phyloP scores from a whole-genome alignment of 2,113 vertebrate species.

The Macaca mulatta region DNA sequence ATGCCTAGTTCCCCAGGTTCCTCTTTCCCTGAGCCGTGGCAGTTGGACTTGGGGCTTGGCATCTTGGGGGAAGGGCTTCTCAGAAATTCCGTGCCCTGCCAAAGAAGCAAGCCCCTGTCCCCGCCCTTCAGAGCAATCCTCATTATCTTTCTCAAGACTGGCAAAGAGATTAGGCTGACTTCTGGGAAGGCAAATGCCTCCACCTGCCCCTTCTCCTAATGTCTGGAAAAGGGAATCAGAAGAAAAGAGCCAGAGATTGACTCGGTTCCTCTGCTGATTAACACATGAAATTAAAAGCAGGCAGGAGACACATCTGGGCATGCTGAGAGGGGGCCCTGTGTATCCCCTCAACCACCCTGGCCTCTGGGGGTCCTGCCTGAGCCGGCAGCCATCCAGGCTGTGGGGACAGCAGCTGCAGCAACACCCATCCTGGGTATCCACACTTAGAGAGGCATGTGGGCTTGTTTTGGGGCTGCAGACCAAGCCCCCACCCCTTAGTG shows the following conservation, averaged over 20 bases:
- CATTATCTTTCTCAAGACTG: slow-evolving; percentile 75
- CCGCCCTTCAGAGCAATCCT: slow-evolving; percentile 36
- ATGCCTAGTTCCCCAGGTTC: neutral
- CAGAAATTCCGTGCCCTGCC: neutral
- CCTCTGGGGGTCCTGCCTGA: neutral
- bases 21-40: neutral
- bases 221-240: neutral
- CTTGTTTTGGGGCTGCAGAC: neutral
- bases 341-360: neutral
- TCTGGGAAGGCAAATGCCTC: slow-evolving; percentile 69
- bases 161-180: slow-evolving; percentile 71
- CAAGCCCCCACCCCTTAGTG: neutral
- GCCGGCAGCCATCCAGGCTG: neutral
- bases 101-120: neutral
- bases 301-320: slow-evolving; percentile 75
- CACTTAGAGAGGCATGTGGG: neutral
- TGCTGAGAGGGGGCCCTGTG: neutral
- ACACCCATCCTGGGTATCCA: neutral
- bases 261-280: neutral
- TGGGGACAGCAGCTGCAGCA: neutral
- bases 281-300: slow-evolving; percentile 76
- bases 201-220: neutral
- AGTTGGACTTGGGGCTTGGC: neutral
- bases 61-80: neutral
- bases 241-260: neutral